A percentile compares a stretch with the other conserved stretches of the same genome.
phyloP scores from a whole-genome alignment of 2,888 invertebrate species.

The Serrognathus titanus region DNA sequence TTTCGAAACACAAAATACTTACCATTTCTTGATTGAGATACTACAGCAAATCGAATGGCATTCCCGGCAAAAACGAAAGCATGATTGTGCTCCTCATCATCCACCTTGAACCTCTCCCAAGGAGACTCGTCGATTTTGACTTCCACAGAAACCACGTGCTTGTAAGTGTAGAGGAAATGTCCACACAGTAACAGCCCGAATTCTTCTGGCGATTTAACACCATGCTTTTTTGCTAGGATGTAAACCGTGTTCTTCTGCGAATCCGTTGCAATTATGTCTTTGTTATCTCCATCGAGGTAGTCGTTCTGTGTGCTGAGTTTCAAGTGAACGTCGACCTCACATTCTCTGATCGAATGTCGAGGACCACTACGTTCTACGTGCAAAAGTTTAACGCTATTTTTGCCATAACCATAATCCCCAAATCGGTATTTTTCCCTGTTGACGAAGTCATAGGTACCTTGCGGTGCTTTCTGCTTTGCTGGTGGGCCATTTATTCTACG shows the following conservation, averaged over 20 bases:
- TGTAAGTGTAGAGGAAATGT: conserved; percentile 72
- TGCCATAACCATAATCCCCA: conserved; percentile 68
- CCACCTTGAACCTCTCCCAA: conserved; percentile 65
- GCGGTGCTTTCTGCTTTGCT: conserved; percentile 11
- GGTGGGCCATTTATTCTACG: conserved; percentile 11
- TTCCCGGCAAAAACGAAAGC: conserved; percentile 71
- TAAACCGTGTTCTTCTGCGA: conserved; percentile 82
- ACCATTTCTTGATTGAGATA: conserved; percentile 67
- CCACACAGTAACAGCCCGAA: conserved; percentile 71
- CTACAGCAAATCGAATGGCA: conserved; percentile 65
- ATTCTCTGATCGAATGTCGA: conserved; percentile 68
- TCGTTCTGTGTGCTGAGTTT: conserved; percentile 68
- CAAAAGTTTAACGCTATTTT: conserved; percentile 69
- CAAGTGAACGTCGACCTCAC: conserved; percentile 70
- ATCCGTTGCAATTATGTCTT: conserved; percentile 77
- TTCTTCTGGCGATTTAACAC: conserved; percentile 72
- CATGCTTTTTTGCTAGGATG: conserved; percentile 72
- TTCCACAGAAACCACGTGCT: conserved; percentile 68
- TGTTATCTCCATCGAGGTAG: conserved; percentile 70
- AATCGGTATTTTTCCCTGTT: conserved; percentile 53
- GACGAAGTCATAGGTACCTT: conserved; percentile 23
- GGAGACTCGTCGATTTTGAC: conserved; percentile 72
- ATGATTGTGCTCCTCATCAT: conserved; percentile 64
- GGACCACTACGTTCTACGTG: conserved; percentile 66
- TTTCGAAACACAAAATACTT: conserved; percentile 33